A percentile compares a stretch with the other conserved stretches of the same genome.
These are phyloP conservation scores for Macquaria ambigua DNA, from an alignment of 2,113 vertebrate genomes.

Conservation along the genomic window DNA sequence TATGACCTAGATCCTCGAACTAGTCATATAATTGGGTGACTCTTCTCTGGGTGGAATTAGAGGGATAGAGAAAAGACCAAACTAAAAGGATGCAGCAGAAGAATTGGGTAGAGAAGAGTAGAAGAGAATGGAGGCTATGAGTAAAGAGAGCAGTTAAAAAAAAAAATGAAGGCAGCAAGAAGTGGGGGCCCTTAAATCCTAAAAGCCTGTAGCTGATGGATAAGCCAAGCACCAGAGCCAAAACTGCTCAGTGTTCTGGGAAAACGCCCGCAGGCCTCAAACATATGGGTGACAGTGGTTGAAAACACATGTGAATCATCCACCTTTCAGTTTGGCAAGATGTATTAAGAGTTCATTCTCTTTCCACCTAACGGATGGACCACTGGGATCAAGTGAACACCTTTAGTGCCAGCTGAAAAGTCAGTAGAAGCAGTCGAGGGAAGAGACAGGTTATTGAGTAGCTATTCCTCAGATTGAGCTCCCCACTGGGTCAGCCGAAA, in stretches of 20 bases:
- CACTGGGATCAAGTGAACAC: conserved; percentile 42
- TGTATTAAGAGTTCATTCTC: not conserved
- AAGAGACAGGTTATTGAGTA: not conserved
- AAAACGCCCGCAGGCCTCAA: conserved; percentile 28
- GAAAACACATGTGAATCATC: conserved; percentile 57
- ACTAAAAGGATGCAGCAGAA: not conserved
- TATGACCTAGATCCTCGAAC: conserved; percentile 49
- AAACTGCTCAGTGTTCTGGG: conserved; percentile 39
- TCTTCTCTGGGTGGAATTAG: conserved; percentile 24
- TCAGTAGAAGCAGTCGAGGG: not conserved
- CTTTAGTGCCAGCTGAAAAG: conserved; percentile 33
- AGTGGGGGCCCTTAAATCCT: conserved; percentile 21
- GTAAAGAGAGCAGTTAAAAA: not conserved
- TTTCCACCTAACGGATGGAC: conserved; percentile 14
- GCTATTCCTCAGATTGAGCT: conserved; percentile 3
- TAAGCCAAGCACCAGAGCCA: conserved; percentile 47
- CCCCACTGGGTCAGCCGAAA: not conserved
- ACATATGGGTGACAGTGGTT: conserved; percentile 45
- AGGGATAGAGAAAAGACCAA: not conserved
- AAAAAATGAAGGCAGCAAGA: not conserved
- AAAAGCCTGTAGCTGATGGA: conserved; percentile 37
- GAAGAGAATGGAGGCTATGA: conserved; percentile 8
- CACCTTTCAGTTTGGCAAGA: conserved; percentile 38
- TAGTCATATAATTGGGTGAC: conserved; percentile 27
- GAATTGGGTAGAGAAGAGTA: not conserved